These are phyloP conservation scores for Callionymus lyra DNA, from an alignment of 2,113 vertebrate species.

Conservation along the genomic window DNA sequence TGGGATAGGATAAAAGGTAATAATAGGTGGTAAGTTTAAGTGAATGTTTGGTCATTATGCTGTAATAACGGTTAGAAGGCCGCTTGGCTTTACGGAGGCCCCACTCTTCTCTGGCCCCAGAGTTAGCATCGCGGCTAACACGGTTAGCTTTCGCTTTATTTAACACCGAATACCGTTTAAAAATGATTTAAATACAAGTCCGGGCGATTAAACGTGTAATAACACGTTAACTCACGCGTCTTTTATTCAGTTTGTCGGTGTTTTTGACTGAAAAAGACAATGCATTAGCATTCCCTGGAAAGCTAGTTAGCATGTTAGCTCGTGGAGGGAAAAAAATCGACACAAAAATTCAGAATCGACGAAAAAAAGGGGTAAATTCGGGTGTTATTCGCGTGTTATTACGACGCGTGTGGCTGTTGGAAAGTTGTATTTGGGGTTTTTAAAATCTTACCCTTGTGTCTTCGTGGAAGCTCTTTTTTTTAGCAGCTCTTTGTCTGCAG, in stretches of 20 bases:
- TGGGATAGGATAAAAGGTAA: too few relatives aligned
- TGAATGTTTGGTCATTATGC: background rate
- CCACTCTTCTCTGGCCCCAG: slow-evolving; percentile 11
- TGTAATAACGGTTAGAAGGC: slow-evolving; percentile 31
- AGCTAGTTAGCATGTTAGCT: slow-evolving; percentile 36
- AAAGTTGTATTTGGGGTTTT: background rate
- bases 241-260: too few relatives aligned
- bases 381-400: too few relatives aligned
- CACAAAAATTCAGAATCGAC: slow-evolving; percentile 5
- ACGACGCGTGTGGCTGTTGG: background rate
- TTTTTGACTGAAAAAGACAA: too few relatives aligned
- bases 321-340: slow-evolving; percentile 13
- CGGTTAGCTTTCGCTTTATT: background rate
- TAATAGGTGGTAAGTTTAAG: too few relatives aligned
- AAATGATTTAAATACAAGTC: background rate
- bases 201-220: too few relatives aligned
- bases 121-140: slow-evolving; percentile 35
- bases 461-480: slow-evolving; percentile 51
- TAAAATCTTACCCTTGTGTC: slow-evolving; percentile 52
- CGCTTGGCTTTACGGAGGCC: slow-evolving; percentile 12
- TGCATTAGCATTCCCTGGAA: too few relatives aligned
- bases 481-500: slow-evolving; percentile 71
- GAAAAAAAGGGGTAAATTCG: too few relatives aligned
- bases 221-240: too few relatives aligned
- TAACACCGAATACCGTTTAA: background rate